These are phyloP conservation scores for Piaya cayana DNA, from an alignment of 2,113 vertebrate species.

Conservation along the genomic window DNA sequence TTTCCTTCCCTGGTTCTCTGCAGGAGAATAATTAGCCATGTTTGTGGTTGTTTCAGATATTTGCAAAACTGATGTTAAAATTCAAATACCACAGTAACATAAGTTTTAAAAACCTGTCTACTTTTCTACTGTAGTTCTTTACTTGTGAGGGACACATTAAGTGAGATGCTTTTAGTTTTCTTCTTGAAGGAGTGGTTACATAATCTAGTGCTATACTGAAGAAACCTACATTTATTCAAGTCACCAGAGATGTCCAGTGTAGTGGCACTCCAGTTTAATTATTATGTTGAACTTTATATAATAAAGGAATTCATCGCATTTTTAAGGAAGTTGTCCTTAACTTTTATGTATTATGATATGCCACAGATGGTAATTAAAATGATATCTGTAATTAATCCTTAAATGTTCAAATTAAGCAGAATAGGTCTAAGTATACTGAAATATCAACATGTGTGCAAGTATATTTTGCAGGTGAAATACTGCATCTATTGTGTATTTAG, in stretches of 20 bases:
- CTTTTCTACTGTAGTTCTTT: slow-evolving; percentile 3
- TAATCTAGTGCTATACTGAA: slow-evolving; percentile 33
- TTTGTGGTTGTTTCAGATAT: not conserved
- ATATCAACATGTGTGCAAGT: not conserved
- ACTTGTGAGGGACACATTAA: slow-evolving; percentile 23
- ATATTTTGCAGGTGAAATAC: not conserved
- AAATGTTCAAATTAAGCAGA: slow-evolving; percentile 28
- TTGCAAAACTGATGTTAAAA: not conserved
- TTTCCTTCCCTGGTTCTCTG: not conserved
- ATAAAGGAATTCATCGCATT: slow-evolving; percentile 53
- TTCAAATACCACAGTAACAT: not conserved
- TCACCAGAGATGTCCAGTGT: slow-evolving; percentile 16
- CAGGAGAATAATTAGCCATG: not conserved
- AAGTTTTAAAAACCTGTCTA: not conserved
- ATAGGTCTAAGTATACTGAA: not conserved
- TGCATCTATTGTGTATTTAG: not conserved
- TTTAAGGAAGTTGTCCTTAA: slow-evolving; percentile 55
- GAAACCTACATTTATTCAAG: slow-evolving; percentile 40
- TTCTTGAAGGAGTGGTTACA: slow-evolving; percentile 7
- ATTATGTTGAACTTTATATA: not conserved
- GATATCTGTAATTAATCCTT: slow-evolving; percentile 8
- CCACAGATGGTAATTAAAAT: slow-evolving; percentile 42
- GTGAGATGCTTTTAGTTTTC: not conserved
- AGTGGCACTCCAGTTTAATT: slow-evolving; percentile 65
- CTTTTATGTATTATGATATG: slow-evolving; percentile 18